Evolutionary conservation across 2,113 vertebrate genomes (phyloP), one percentile per base, ranked within the genome.

Genomic region (Ifrita kowaldi): DNA sequence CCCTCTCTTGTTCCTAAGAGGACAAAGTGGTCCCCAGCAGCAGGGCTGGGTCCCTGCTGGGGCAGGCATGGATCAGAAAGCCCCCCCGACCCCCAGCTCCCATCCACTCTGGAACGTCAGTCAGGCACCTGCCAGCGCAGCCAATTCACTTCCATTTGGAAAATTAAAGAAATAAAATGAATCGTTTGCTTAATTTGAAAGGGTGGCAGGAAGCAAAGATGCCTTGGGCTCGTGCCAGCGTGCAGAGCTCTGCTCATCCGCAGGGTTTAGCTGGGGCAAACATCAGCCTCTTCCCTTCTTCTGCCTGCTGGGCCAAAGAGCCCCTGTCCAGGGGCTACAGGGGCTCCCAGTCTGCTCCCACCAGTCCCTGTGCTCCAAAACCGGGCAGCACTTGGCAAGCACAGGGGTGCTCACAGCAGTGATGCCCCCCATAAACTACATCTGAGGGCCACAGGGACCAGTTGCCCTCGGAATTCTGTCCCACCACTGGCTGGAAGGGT

Each of bases 131-230:
- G 95, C 93, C 96, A 96, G 69, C 1, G 0, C 3, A 3, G 92
- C 93, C 96, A 96, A 96, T 95, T 96, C 93, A 55, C 91, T 94
- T 97, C 96, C 96, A 97, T 96, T 97, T 97, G 92, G 96, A 96
- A 97, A 97, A 97, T 97, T 96, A 97, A 97, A 96, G 93, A 93
- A 95, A 96, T 93, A 94, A 94, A 97, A 97, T 96, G 87, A 97
- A 96, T 96, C 26, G 92, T 81, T 93, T 95, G 89, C 95, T 94
- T 97, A 95, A 96, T 97, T 97, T 96, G 88, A 96, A 97, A 97
- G 95, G 96, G 96, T 94, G 96, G 92, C 93, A 96, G 95, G 87
- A 96, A 96, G 95, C 76, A 78, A 92, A 84, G 85, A 80, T 13
- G 73, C 79, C 83, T 95, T 95, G 96, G 96, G 90, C 33, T 49